Percentiles rank a stretch among this genome's conserved stretches.
phyloP scores from a whole-genome alignment of 2,113 vertebrate genomes.

The Jaculus jaculus region DNA sequence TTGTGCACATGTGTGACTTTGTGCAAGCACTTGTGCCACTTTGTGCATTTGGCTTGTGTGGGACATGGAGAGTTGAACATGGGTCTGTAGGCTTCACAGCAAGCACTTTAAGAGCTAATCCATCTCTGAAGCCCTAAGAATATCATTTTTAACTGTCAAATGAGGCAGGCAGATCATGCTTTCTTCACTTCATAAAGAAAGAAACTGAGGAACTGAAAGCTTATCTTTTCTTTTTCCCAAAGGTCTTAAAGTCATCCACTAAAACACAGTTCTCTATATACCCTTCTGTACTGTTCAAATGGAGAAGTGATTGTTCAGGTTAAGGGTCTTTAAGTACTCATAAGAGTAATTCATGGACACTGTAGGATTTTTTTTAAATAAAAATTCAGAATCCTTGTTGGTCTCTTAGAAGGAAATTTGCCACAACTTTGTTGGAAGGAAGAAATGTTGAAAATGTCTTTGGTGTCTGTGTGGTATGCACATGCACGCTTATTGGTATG shows the following conservation, averaged over 20 bases:
- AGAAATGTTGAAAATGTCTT: neutral
- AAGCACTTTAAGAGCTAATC: too few species aligned
- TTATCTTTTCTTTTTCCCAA: too few species aligned
- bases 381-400: neutral
- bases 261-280: accelerated
- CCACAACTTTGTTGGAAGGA: neutral
- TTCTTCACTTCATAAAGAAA: neutral
- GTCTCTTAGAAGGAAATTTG: neutral
- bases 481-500: too few species aligned
- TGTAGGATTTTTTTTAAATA: neutral
- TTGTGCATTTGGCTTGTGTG: too few species aligned
- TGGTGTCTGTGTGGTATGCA: too few species aligned
- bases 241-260: neutral
- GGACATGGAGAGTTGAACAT: too few species aligned
- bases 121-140: neutral
- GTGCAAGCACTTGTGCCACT: too few species aligned
- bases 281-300: neutral
- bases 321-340: neutral
- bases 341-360: neutral
- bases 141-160: conserved; percentile 24
- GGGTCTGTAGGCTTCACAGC: too few species aligned
- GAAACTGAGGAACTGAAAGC: neutral
- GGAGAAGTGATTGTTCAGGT: neutral
- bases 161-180: neutral
- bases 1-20: too few species aligned